Conservation (phyloP, 2,888 invertebrate species). For the Orchesella flavescens region DNA sequence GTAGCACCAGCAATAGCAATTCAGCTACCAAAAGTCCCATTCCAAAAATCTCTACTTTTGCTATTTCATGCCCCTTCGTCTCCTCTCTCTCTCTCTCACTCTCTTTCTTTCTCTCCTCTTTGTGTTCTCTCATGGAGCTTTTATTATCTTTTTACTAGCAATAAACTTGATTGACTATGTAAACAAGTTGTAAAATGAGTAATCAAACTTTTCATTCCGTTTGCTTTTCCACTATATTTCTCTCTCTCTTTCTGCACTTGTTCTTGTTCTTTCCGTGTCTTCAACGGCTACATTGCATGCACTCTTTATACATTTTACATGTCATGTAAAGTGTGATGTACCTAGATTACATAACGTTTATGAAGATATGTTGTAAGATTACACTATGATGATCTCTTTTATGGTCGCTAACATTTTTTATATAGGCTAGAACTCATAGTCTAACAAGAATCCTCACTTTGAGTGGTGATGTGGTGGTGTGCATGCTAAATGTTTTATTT, state of each 20-base stretch:
- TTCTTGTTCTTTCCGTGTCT: conserved; percentile 38
- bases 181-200: conserved; percentile 66
- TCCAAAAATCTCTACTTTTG: conserved; percentile 15
- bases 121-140: conserved; percentile 18
- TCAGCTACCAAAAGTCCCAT: conserved; percentile 26
- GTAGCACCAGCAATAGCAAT: conserved; percentile 25
- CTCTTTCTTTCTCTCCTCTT: not conserved
- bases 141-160: conserved; percentile 59
- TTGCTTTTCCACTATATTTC: conserved; percentile 1
- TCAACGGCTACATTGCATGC: not conserved
- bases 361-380: conserved; percentile 35
- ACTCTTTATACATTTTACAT: not conserved
- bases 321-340: conserved; percentile 1
- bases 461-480: not conserved
- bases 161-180: conserved; percentile 65
- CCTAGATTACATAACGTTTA: conserved; percentile 7
- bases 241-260: conserved; percentile 35
- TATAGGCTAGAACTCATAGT: not conserved
- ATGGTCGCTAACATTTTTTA: conserved; percentile 34
- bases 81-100: not conserved
- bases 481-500: conserved; percentile 51
- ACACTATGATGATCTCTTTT: conserved; percentile 55
- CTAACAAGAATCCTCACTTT: not conserved
- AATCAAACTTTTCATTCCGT: conserved; percentile 60
- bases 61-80: not conserved